Percentiles rank a stretch among this genome's conserved stretches.
Evolutionary conservation across 2,888 invertebrate genomes (phyloP).

Genomic region (Seladonia tumulorum): DNA sequence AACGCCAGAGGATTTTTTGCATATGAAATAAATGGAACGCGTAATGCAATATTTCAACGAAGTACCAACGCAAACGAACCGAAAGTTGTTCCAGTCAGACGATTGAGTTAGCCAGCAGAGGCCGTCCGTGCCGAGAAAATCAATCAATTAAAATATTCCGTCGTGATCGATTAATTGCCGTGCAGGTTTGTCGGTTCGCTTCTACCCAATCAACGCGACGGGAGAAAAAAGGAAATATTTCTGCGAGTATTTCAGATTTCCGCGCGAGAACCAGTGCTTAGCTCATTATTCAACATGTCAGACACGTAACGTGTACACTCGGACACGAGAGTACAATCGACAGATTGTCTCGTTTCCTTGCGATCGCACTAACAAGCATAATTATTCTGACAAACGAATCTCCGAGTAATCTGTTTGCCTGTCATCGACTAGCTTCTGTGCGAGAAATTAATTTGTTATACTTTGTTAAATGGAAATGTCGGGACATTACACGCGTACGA

Average conservation of each 20-base stretch:
- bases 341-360: constrained; percentile 62
- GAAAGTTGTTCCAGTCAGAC: not conserved
- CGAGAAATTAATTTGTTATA: not conserved
- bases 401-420: not conserved
- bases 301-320: constrained; percentile 34
- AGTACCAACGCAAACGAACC: constrained; percentile 4
- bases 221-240: constrained; percentile 11
- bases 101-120: constrained; percentile 15
- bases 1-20: not conserved
- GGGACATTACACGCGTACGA: too few relatives aligned
- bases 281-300: constrained; percentile 55
- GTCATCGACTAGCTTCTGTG: not conserved
- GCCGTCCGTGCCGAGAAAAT: constrained; percentile 11
- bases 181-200: constrained; percentile 26
- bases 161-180: constrained; percentile 45
- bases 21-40: not conserved
- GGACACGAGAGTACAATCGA: too few relatives aligned
- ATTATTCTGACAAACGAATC: not conserved
- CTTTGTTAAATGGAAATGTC: not conserved
- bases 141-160: constrained; percentile 11
- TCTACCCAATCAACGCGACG: constrained; percentile 34
- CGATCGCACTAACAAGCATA: constrained; percentile 31
- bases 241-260: constrained; percentile 57
- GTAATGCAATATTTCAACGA: constrained; percentile 9
- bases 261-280: constrained; percentile 58